These are phyloP conservation scores for Magallana gigas DNA, from an alignment of 1,140 invertebrate species.

Conservation along the genomic window DNA sequence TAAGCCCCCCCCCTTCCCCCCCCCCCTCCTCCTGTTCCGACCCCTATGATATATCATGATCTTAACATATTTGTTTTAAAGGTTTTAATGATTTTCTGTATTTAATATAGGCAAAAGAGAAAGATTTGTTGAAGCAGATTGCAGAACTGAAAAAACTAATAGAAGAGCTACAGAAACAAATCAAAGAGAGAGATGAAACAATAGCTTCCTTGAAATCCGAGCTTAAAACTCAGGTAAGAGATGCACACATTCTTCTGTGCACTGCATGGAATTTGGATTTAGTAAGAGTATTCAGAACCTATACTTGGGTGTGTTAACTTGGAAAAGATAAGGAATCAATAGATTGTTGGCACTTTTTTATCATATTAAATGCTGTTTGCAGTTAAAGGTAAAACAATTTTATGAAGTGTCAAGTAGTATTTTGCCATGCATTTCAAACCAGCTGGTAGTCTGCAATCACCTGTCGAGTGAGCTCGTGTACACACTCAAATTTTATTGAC, in stretches of 20 bases:
- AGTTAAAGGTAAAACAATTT: not conserved
- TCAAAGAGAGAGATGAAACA: slow-evolving; percentile 56
- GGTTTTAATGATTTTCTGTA: not conserved
- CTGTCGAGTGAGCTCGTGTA: not conserved
- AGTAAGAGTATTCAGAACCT: not conserved
- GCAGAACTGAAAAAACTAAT: slow-evolving; percentile 60
- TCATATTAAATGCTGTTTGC: not conserved
- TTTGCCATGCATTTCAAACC: not conserved
- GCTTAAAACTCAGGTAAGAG: slow-evolving; percentile 59
- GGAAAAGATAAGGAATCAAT: slow-evolving; percentile 9
- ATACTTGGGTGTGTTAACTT: slow-evolving; percentile 1
- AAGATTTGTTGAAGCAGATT: slow-evolving; percentile 58
- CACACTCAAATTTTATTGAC: not conserved
- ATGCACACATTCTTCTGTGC: no score
- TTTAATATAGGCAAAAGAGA: slow-evolving; percentile 55
- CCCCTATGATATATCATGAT: not conserved
- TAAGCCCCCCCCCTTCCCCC: no score
- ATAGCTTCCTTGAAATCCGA: slow-evolving; percentile 49
- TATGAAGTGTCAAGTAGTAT: not conserved
- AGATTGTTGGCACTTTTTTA: not conserved
- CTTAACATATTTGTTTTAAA: not conserved
- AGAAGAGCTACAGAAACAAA: slow-evolving; percentile 57
- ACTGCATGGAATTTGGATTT: not conserved
- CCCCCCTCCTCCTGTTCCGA: no score
- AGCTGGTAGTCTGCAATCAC: not conserved